A percentile compares a stretch with the other conserved stretches of the same genome.
Conservation (phyloP, 1,140 invertebrate species). For the Temnothorax curvispinosus region DNA sequence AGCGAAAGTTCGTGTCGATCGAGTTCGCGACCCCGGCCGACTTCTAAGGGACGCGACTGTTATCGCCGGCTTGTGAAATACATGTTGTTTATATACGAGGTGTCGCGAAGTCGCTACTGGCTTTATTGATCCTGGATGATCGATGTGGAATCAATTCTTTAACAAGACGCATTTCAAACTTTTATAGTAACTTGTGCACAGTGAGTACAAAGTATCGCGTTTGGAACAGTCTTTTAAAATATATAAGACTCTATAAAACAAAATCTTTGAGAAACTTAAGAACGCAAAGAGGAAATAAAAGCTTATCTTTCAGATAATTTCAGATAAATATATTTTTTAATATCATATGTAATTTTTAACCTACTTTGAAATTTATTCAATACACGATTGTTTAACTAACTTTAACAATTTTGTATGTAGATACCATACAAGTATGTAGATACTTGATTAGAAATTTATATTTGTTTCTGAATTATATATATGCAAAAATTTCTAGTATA, state of each 20-base stretch:
- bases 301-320: neutral
- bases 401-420: neutral
- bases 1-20: conserved; percentile 21
- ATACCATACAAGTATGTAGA: neutral
- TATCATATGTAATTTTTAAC: neutral
- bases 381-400: neutral
- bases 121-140: neutral
- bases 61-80: neutral
- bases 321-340: neutral
- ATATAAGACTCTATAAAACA: neutral
- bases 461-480: neutral
- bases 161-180: neutral
- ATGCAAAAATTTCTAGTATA: neutral
- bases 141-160: neutral
- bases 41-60: neutral
- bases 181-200: neutral
- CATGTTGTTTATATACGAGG: conserved; percentile 8
- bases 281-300: neutral
- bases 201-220: neutral
- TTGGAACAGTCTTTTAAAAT: neutral
- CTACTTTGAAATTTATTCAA: neutral
- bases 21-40: neutral
- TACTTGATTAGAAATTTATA: neutral
- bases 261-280: neutral
- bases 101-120: neutral